Conservation (phyloP, 2,113 vertebrate species). For the Ivindomyrus marchei region DNA sequence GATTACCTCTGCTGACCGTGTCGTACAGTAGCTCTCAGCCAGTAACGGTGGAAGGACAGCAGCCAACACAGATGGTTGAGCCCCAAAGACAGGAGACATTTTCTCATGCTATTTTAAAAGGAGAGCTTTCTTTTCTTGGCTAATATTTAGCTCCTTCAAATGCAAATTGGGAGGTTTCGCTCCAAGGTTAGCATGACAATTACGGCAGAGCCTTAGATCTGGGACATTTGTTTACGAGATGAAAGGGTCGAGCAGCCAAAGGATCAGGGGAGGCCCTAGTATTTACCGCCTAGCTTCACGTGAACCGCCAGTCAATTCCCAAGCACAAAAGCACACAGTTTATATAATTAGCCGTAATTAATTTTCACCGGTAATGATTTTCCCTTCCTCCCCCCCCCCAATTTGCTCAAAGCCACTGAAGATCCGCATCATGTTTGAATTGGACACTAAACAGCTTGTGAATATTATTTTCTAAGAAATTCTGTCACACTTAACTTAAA, state of each 20-base stretch:
- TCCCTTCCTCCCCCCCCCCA: conserved; percentile 38
- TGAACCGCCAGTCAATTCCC: conserved; percentile 76
- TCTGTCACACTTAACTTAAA: background rate
- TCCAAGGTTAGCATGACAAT: conserved; percentile 99
- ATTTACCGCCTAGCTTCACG: conserved; percentile 72
- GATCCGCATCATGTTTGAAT: conserved; percentile 37
- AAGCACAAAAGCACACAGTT: conserved; percentile 73
- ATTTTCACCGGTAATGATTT: conserved; percentile 63
- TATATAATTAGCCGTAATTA: conserved; percentile 62
- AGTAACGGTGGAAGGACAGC: conserved; percentile 61
- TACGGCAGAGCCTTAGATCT: conserved; percentile 97
- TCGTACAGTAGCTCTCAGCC: conserved; percentile 38
- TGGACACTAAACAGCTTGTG: conserved; percentile 26
- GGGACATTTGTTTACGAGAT: conserved; percentile 92
- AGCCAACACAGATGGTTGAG: conserved; percentile 85
- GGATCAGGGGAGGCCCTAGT: conserved; percentile 61
- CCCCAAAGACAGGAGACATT: conserved; percentile 78
- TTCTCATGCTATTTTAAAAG: conserved; percentile 95
- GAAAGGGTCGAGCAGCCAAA: conserved; percentile 77
- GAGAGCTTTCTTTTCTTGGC: conserved; percentile 87
- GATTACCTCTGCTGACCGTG: conserved; percentile 30
- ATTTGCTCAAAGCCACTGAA: conserved; percentile 30
- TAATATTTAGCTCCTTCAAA: conserved; percentile 99
- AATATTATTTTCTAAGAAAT: background rate
- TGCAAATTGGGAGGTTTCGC: conserved; percentile 92